Evolutionary conservation across 2,888 invertebrate species (phyloP).

Genomic region (Lithophane socia): DNA sequence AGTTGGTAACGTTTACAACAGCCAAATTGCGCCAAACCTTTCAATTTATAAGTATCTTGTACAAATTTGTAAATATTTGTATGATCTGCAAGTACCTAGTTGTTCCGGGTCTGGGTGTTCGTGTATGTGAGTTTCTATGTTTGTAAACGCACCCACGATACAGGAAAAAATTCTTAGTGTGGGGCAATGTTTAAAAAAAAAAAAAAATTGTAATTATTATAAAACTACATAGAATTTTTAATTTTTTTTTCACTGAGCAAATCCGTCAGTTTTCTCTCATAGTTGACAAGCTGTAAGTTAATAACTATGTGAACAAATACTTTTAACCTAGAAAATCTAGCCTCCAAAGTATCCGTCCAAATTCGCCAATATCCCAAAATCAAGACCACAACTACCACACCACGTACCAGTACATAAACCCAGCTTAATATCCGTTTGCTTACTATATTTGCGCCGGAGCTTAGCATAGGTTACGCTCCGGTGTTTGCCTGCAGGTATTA

Average conservation of each 20-base stretch:
- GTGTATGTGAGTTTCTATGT: too few species aligned
- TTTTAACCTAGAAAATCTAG: not conserved
- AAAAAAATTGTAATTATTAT: not conserved
- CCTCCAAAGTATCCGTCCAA: constrained; percentile 3
- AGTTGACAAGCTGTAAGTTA: not conserved
- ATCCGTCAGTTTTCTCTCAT: not conserved
- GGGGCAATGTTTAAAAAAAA: too few species aligned
- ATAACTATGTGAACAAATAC: not conserved
- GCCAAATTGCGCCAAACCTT: not conserved
- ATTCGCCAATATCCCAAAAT: constrained; percentile 18
- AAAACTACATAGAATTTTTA: too few species aligned
- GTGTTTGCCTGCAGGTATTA: constrained; percentile 77
- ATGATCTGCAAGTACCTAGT: too few species aligned
- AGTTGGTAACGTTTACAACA: not conserved
- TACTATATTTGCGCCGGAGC: constrained; percentile 86
- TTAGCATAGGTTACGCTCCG: constrained; percentile 77
- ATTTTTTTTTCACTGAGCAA: too few species aligned
- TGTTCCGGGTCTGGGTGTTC: too few species aligned
- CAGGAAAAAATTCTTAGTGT: too few species aligned
- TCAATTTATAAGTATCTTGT: not conserved
- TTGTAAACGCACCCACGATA: too few species aligned
- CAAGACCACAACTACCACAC: constrained; percentile 38
- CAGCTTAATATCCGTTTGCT: constrained; percentile 84
- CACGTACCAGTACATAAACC: constrained; percentile 76
- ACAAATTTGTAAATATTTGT: too few species aligned